Evolutionary conservation across 2,888 invertebrate genomes (phyloP).

Genomic region (Ormyrus labotus): DNA sequence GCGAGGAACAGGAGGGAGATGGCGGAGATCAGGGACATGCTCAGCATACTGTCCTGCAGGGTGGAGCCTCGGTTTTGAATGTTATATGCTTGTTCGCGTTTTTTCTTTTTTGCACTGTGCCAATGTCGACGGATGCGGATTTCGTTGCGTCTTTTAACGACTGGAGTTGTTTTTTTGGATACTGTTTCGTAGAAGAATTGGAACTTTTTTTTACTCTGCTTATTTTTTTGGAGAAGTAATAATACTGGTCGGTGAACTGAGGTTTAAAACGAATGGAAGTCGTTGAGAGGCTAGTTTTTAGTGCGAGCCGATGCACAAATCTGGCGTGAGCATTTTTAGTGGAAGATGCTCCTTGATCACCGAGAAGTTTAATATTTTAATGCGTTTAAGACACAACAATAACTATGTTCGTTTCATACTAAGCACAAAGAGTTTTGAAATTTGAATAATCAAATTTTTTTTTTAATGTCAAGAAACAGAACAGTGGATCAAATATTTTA

Average conservation of each 20-base stretch:
- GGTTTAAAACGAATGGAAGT: not conserved
- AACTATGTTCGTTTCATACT: no score
- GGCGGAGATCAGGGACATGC: slow-evolving; percentile 68
- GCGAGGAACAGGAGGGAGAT: slow-evolving; percentile 66
- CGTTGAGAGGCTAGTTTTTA: not conserved
- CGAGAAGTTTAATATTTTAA: not conserved
- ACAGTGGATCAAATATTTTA: no score
- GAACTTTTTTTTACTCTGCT: no score
- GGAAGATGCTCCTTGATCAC: not conserved
- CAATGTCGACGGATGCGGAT: not conserved
- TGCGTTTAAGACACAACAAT: no score
- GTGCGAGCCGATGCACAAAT: not conserved
- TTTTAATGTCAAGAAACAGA: no score
- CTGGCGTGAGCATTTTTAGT: slow-evolving; percentile 14
- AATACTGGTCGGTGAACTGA: no score
- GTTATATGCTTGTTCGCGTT: not conserved
- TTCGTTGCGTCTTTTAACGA: not conserved
- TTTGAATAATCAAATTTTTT: no score
- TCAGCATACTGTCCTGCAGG: slow-evolving; percentile 68
- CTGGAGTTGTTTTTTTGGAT: slow-evolving; percentile 12
- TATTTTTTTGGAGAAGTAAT: no score
- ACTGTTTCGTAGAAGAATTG: no score
- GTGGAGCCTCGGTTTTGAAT: slow-evolving; percentile 71
- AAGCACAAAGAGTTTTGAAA: no score
- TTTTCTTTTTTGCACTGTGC: not conserved